phyloP scores from a whole-genome alignment of 2,888 invertebrate species.

The Apodemia duryi region DNA sequence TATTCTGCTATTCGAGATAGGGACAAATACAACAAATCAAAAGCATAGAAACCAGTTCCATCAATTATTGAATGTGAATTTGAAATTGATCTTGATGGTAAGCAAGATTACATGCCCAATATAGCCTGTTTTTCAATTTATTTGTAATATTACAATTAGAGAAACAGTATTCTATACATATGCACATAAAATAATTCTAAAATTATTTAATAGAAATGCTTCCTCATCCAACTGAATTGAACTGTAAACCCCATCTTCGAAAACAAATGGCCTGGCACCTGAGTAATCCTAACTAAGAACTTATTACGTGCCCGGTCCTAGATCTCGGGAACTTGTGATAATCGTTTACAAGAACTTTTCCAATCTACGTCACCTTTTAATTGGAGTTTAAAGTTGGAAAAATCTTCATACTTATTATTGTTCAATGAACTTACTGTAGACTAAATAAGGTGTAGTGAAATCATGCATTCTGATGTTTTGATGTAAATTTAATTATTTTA shows the following conservation, averaged over 20 bases:
- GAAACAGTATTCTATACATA: too few relatives aligned
- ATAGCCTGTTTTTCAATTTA: too few relatives aligned
- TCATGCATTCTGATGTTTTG: neutral
- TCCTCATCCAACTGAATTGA: neutral
- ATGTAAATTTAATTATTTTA: too few relatives aligned
- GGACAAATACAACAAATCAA: too few relatives aligned
- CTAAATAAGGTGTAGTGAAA: neutral
- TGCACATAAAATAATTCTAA: too few relatives aligned
- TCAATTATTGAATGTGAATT: too few relatives aligned
- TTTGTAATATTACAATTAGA: too few relatives aligned
- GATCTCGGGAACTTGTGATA: conserved; percentile 12
- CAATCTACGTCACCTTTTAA: conserved; percentile 17
- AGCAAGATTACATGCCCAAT: too few relatives aligned
- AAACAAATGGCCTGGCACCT: conserved; percentile 4
- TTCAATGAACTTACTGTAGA: neutral
- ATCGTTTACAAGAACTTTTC: conserved; percentile 16
- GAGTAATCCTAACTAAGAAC: conserved; percentile 13
- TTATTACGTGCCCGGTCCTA: conserved; percentile 6
- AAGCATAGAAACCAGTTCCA: too few relatives aligned
- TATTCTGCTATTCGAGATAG: too few relatives aligned
- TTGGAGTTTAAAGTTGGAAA: conserved; percentile 5
- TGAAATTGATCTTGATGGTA: too few relatives aligned
- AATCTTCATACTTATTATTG: neutral
- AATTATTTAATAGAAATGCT: neutral
- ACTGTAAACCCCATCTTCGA: neutral